Conservation (phyloP, 2,797 vertebrate genomes). For the Craterocephalus amniculus region DNA sequence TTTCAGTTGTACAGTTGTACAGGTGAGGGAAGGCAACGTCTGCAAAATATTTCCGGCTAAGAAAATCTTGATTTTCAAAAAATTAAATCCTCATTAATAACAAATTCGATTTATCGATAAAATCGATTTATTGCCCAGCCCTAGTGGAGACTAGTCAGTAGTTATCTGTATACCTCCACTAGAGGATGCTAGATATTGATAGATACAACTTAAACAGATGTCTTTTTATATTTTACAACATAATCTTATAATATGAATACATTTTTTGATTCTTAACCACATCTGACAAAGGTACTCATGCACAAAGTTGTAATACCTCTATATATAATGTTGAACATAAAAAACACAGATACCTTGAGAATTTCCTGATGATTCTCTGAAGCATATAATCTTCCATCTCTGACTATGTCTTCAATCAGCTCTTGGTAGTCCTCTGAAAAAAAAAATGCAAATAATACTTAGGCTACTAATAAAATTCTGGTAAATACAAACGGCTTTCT, state of each 20-base stretch:
- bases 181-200: conserved; percentile 48
- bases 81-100: no score
- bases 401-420: conserved; percentile 97
- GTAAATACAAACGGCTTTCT: not conserved
- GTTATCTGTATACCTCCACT: conserved; percentile 43
- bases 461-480: not conserved
- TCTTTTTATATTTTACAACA: not conserved
- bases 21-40: no score
- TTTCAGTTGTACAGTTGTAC: no score
- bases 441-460: not conserved
- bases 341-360: conserved; percentile 87
- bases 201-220: not conserved
- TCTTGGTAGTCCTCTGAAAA: conserved; percentile 97
- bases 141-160: no score
- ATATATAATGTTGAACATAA: not conserved
- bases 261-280: not conserved
- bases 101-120: no score
- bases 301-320: not conserved
- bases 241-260: not conserved
- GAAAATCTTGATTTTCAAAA: no score
- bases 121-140: no score
- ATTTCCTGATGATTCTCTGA: conserved; percentile 99
- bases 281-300: not conserved
- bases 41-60: no score
- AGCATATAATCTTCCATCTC: conserved; percentile 96